A percentile compares a stretch with the other conserved stretches of the same genome.
Conservation (phyloP, 2,797 vertebrate species). For the Acanthopagrus latus region DNA sequence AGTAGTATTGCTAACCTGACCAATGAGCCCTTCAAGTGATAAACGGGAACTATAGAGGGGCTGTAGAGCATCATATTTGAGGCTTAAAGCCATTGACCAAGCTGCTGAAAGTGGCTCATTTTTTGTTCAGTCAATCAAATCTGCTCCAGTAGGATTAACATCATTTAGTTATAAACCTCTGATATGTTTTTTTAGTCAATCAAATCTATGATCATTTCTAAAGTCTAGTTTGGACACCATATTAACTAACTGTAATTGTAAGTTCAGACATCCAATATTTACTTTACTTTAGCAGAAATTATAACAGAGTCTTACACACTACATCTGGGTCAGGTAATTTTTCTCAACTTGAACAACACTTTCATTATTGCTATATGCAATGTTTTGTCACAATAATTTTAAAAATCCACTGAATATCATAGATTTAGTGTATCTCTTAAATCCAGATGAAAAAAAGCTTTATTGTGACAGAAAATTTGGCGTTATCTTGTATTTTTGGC, state of each 20-base stretch:
- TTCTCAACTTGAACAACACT: not conserved
- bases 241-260: not conserved
- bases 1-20: too few relatives aligned
- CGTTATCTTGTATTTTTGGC: slow-evolving; percentile 11
- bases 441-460: not conserved
- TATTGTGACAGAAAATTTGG: not conserved
- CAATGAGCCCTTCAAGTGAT: too few relatives aligned
- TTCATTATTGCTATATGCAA: not conserved
- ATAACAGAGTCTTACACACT: not conserved
- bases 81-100: too few relatives aligned
- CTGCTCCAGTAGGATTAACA: too few relatives aligned
- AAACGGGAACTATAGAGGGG: too few relatives aligned
- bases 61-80: too few relatives aligned
- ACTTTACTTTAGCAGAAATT: not conserved
- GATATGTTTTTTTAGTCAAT: too few relatives aligned
- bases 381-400: not conserved
- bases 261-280: not conserved
- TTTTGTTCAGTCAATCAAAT: too few relatives aligned
- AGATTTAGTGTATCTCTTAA: not conserved
- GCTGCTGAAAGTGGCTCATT: too few relatives aligned
- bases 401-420: not conserved
- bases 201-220: too few relatives aligned
- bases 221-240: too few relatives aligned
- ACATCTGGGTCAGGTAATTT: not conserved
- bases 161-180: too few relatives aligned